A percentile compares a stretch with the other conserved stretches of the same genome.
Conservation (phyloP, 2,797 vertebrate genomes). For the Betta splendens region DNA sequence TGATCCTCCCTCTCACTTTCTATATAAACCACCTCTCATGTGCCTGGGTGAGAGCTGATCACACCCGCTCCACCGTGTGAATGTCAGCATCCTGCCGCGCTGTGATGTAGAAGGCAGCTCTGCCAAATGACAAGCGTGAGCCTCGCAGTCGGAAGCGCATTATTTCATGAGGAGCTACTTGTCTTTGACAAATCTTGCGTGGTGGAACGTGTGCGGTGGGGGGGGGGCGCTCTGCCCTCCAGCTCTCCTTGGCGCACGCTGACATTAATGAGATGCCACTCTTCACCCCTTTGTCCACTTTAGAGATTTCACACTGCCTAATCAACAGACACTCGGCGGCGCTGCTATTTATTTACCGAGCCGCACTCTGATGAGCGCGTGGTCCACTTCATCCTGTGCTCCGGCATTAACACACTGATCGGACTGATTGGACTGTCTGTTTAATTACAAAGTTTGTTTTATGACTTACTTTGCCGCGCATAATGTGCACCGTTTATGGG, state of each 20-base stretch:
- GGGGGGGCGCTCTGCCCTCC: slow-evolving; percentile 58
- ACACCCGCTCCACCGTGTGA: slow-evolving; percentile 76
- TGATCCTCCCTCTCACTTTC: slow-evolving; percentile 77
- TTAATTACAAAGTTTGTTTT: slow-evolving; percentile 43
- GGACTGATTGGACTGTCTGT: slow-evolving; percentile 30
- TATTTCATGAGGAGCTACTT: slow-evolving; percentile 71
- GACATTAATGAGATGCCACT: slow-evolving; percentile 58
- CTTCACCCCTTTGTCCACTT: slow-evolving; percentile 51
- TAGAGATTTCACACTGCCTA: slow-evolving; percentile 44
- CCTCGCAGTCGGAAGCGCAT: slow-evolving; percentile 65
- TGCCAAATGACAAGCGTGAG: slow-evolving; percentile 73
- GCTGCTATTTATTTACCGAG: slow-evolving; percentile 42
- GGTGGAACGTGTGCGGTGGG: slow-evolving; percentile 51
- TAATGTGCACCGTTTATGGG: slow-evolving; percentile 10
- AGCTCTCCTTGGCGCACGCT: slow-evolving; percentile 57
- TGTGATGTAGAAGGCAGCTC: slow-evolving; percentile 61
- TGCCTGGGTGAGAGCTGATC: slow-evolving; percentile 78
- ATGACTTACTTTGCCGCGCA: slow-evolving; percentile 6
- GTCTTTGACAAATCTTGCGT: slow-evolving; percentile 66
- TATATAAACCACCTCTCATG: slow-evolving; percentile 78
- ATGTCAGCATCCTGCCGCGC: slow-evolving; percentile 77
- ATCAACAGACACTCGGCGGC: slow-evolving; percentile 48
- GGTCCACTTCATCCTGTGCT: slow-evolving; percentile 42
- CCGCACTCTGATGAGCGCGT: slow-evolving; percentile 22
- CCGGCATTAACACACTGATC: slow-evolving; percentile 33